Conservation (phyloP, 2,797 vertebrate genomes). For the Melopsittacus undulatus region DNA sequence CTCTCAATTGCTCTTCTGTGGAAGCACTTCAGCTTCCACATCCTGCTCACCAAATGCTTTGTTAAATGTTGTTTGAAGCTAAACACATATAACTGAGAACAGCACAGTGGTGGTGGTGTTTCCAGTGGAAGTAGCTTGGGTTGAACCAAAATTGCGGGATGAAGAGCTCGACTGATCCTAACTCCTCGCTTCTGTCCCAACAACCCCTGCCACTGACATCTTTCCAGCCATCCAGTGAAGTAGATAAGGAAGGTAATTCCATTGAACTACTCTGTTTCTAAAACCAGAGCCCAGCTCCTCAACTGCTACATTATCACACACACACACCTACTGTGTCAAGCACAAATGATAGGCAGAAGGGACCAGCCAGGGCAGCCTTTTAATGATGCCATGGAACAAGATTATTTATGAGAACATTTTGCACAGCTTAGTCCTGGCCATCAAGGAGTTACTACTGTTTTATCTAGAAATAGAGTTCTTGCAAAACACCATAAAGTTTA, state of each 20-base stretch:
- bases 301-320: not conserved
- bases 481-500: not conserved
- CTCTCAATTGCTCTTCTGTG: not conserved
- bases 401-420: not conserved
- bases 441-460: not conserved
- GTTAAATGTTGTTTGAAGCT: not conserved
- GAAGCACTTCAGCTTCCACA: not conserved
- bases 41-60: not conserved
- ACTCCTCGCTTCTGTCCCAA: not conserved
- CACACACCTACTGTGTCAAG: not conserved
- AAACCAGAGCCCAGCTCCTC: not conserved
- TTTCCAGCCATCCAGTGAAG: not conserved
- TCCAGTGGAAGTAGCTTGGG: not conserved
- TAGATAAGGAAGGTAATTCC: not conserved
- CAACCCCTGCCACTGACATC: not conserved
- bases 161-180: not conserved
- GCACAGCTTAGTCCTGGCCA: not conserved
- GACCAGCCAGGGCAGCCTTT: not conserved
- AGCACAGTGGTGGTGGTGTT: accelerated
- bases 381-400: not conserved
- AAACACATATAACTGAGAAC: accelerated
- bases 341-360: not conserved
- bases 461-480: not conserved
- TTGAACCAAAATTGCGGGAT: not conserved
- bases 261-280: not conserved